Percentiles rank a stretch among this genome's conserved stretches.
phyloP scores from a whole-genome alignment of 2,888 invertebrate genomes.

The Listrodromus nycthemerus region DNA sequence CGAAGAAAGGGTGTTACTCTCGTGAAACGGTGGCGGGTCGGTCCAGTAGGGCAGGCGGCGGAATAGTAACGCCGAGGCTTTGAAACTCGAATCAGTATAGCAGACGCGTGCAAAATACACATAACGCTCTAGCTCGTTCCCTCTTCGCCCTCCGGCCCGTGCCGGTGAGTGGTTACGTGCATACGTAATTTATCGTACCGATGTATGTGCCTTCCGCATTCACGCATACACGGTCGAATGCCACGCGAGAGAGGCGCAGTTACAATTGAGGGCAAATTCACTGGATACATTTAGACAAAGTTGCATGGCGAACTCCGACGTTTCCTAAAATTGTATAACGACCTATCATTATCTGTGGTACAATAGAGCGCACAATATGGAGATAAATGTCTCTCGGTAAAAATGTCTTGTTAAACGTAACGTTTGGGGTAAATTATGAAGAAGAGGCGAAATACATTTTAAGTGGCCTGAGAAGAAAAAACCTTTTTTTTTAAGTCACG shows the following conservation, averaged over 20 bases:
- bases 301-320: background rate
- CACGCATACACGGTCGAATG: background rate
- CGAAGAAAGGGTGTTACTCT: constrained; percentile 2
- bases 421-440: too few relatives aligned
- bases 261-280: constrained; percentile 7
- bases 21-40: background rate
- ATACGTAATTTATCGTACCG: constrained; percentile 56
- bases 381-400: background rate
- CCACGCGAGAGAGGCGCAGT: constrained; percentile 6
- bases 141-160: background rate
- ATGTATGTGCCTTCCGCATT: background rate
- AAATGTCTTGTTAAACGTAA: too few relatives aligned
- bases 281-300: constrained; percentile 24
- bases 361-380: background rate
- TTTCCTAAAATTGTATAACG: constrained; percentile 11
- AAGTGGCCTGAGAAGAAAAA: too few relatives aligned
- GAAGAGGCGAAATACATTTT: too few relatives aligned
- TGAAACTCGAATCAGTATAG: constrained; percentile 44
- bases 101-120: constrained; percentile 16
- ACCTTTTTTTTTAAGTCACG: too few relatives aligned
- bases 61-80: constrained; percentile 18
- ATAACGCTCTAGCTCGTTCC: constrained; percentile 7
- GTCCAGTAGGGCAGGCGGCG: background rate
- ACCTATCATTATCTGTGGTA: constrained; percentile 13
- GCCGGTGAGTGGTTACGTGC: constrained; percentile 12